Conservation (phyloP, 1,140 invertebrate species). For the Rhyzopertha dominica region DNA sequence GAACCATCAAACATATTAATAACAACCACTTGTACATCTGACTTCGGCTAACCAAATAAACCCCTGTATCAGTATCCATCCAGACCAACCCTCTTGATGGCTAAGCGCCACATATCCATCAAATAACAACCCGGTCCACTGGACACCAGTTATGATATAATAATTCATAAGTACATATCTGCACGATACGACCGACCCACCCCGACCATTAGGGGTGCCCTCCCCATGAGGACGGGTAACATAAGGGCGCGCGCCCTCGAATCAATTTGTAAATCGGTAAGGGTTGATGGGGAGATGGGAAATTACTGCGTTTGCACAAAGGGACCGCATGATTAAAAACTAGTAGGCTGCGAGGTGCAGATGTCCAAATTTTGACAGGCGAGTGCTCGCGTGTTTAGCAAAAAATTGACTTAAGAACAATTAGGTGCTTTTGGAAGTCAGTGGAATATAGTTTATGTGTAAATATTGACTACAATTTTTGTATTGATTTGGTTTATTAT, state of each 20-base stretch:
- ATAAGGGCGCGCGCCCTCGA: slow-evolving; percentile 21
- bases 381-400: too few relatives aligned
- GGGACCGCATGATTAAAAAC: slow-evolving; percentile 36
- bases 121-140: slow-evolving; percentile 14
- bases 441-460: too few relatives aligned
- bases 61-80: slow-evolving; percentile 8
- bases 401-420: too few relatives aligned
- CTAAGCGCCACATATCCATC: too few relatives aligned
- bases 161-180: slow-evolving; percentile 43
- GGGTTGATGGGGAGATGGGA: slow-evolving; percentile 33
- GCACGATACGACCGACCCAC: slow-evolving; percentile 35
- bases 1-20: slow-evolving; percentile 42
- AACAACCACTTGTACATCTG: slow-evolving; percentile 44
- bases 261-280: slow-evolving; percentile 42
- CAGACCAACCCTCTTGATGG: slow-evolving; percentile 16
- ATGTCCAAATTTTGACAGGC: too few relatives aligned
- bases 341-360: too few relatives aligned
- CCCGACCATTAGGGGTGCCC: slow-evolving; percentile 34
- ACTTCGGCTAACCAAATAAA: slow-evolving; percentile 37
- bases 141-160: slow-evolving; percentile 44
- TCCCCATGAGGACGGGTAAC: slow-evolving; percentile 14
- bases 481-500: too few relatives aligned
- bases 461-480: too few relatives aligned
- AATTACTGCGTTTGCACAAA: slow-evolving; percentile 38
- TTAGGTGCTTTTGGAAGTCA: too few relatives aligned